Percentiles rank a stretch among this genome's conserved stretches.
These are phyloP conservation scores for Girardinichthys multiradiatus DNA, from an alignment of 2,113 vertebrate species.

Conservation along the genomic window DNA sequence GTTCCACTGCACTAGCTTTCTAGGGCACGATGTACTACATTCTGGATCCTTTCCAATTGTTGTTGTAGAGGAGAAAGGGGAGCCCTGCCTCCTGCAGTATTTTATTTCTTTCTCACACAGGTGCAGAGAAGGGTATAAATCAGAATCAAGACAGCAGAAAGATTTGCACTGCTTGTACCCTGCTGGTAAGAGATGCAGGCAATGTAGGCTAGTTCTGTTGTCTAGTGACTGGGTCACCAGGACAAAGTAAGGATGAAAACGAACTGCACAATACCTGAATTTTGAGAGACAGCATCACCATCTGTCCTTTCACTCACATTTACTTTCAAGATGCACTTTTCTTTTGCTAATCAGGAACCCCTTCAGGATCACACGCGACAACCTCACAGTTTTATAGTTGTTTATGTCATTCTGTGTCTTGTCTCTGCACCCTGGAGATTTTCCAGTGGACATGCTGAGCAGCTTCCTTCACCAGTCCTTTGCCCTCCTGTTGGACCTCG, in stretches of 20 bases:
- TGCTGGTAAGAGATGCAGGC: neutral
- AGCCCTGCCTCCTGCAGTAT: constrained; percentile 51
- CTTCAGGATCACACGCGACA: neutral
- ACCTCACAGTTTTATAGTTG: neutral
- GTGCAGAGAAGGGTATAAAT: constrained; percentile 36
- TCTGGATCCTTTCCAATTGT: constrained; percentile 65
- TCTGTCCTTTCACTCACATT: constrained; percentile 13
- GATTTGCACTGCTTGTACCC: constrained; percentile 11
- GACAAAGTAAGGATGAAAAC: constrained; percentile 9
- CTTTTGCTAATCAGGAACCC: constrained; percentile 16
- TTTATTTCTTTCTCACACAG: constrained; percentile 58
- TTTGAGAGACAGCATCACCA: neutral
- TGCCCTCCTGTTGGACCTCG: constrained; percentile 48
- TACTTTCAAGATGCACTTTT: neutral
- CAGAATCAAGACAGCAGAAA: constrained; percentile 9
- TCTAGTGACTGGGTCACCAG: constrained; percentile 11
- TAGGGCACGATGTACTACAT: constrained; percentile 55
- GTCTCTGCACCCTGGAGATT: constrained; percentile 42
- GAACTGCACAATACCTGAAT: neutral
- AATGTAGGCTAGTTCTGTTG: neutral
- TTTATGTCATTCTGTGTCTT: constrained; percentile 19
- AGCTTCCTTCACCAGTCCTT: constrained; percentile 58
- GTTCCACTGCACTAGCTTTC: constrained; percentile 71
- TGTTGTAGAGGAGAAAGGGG: constrained; percentile 51
- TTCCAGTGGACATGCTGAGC: constrained; percentile 65